Base-by-base conservation (phyloP, 2,797 vertebrate genomes). In the Pelochelys cantorii region DNA sequence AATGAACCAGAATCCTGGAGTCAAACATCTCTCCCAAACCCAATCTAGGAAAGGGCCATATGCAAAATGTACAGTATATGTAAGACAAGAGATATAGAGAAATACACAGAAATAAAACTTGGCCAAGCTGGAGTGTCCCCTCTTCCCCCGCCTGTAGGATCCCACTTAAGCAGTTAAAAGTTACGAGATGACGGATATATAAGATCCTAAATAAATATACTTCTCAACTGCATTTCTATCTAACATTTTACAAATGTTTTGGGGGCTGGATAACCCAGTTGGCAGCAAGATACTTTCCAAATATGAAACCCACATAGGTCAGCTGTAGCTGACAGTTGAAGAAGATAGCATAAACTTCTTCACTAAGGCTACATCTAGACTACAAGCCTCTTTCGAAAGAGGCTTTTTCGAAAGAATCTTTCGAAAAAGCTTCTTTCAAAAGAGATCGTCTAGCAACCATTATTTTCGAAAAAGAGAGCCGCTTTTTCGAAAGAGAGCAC, bases 31-130 rank as follows among this genome's bases (percentile, higher is more conserved):
- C 87, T 55, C 34, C 81, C 22, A 77, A 79, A 22, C 75, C 4
- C n/a, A 88, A n/a, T 7, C 71, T 77, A 29, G 79, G 52, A 34
- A 91, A 22, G 6, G 5, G 79, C 10, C n/a, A 71, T 34, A 34
- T 71, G 20, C 68, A 37, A 91, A 75, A 88, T 11, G 90, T 0
- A 57, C 91, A 96, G 9, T 7, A 87, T 83, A 83, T 86, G 62
- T 83, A 89, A 93, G 91, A n/a, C 0, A 78, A 95, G 88, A 42
- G 86, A 91, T 23, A 54, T 53, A 84, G 65, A 90, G 82, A 87
- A 83, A 34, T 91, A 84, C 31, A 87, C 60, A 94, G 92, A 89
- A 20, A 17, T 60, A 42, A 75, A 42, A 75, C 23, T 11, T 75
- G 4, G 42, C 42, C 4, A 48, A 8, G 42, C 42, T 48, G 42